These are phyloP conservation scores for Paratrypauchen microcephalus DNA, from an alignment of 2,797 vertebrate genomes.

Conservation along the genomic window DNA sequence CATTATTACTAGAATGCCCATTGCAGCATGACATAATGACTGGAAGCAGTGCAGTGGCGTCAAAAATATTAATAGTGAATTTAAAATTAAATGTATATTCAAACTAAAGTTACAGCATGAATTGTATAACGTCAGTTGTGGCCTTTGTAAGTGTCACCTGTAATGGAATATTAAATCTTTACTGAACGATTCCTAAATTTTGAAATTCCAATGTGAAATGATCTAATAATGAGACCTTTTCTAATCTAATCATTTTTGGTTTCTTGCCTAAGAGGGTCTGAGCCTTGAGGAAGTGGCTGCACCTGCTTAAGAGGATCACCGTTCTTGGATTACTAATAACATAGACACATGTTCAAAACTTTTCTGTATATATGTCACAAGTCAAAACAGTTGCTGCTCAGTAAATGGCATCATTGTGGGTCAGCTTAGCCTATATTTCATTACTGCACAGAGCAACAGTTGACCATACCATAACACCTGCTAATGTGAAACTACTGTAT, in stretches of 20 bases:
- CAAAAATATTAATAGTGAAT: not conserved
- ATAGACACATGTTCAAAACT: slow-evolving; percentile 45
- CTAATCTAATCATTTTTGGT: slow-evolving; percentile 36
- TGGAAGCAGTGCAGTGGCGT: no score
- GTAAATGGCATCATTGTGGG: slow-evolving; percentile 30
- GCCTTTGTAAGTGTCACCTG: not conserved
- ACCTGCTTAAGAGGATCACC: slow-evolving; percentile 61
- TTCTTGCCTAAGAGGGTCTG: slow-evolving; percentile 54
- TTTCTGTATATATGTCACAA: slow-evolving; percentile 36
- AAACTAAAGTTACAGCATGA: not conserved
- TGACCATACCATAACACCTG: not conserved
- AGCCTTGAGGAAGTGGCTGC: slow-evolving; percentile 48
- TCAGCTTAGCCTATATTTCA: slow-evolving; percentile 12
- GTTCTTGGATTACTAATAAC: slow-evolving; percentile 57
- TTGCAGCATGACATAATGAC: not conserved
- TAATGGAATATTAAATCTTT: slow-evolving; percentile 12
- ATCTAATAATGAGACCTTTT: slow-evolving; percentile 16
- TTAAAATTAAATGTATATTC: not conserved
- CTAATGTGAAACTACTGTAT: slow-evolving; percentile 1
- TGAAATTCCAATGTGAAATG: slow-evolving; percentile 35
- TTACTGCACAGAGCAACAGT: slow-evolving; percentile 17
- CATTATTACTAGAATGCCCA: not conserved
- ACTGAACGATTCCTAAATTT: not conserved
- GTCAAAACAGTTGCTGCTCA: slow-evolving; percentile 36
- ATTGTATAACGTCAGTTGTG: not conserved